Evolutionary conservation across 64 coral and sea anemone species (phyloP).

Genomic region (Stylophora pistillata): DNA sequence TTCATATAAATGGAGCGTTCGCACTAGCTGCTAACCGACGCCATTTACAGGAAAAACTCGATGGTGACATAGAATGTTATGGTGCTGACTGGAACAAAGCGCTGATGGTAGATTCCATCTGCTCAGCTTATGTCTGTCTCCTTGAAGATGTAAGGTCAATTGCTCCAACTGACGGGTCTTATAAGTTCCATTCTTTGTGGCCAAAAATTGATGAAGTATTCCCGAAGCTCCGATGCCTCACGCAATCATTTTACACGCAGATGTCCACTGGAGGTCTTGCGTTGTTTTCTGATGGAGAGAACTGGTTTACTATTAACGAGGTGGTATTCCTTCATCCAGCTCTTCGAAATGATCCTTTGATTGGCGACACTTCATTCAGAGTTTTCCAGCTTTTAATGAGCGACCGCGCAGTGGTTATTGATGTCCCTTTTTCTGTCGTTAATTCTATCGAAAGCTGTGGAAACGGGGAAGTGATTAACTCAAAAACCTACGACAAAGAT

Average conservation of each 20-base stretch:
- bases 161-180: not conserved
- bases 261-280: not conserved
- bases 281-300: constrained; percentile 56
- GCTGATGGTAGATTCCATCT: constrained; percentile 59
- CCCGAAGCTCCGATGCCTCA: constrained; percentile 1
- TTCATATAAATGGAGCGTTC: constrained; percentile 80
- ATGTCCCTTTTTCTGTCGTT: constrained; percentile 54
- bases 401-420: constrained; percentile 23
- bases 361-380: constrained; percentile 58
- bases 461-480: not conserved
- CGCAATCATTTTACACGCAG: constrained; percentile 48
- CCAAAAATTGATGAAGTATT: constrained; percentile 26
- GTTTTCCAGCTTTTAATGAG: constrained; percentile 29
- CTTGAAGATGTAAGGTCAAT: constrained; percentile 26
- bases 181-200: constrained; percentile 67
- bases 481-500: constrained; percentile 18
- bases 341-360: not conserved
- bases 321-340: constrained; percentile 50
- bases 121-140: constrained; percentile 52
- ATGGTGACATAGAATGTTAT: constrained; percentile 62
- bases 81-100: constrained; percentile 79
- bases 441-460: constrained; percentile 23
- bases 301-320: constrained; percentile 30
- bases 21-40: constrained; percentile 64
- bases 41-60: constrained; percentile 58